phyloP scores from a whole-genome alignment of 92 coral and sea anemone genomes.

The Actinostola sp. region DNA sequence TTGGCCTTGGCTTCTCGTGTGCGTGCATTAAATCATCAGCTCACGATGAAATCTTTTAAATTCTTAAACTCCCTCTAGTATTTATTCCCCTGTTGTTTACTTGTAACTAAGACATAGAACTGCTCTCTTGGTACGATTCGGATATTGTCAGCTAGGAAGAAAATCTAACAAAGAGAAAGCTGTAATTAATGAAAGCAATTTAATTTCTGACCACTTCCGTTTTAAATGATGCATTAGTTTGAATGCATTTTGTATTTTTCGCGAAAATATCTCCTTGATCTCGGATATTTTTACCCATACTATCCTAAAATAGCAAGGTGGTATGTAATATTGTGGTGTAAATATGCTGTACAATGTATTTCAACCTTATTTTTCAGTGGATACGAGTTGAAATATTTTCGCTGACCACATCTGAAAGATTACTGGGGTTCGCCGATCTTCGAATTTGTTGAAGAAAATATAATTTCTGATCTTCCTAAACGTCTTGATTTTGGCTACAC shows the following conservation, averaged over 20 bases:
- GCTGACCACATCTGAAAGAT: constrained; percentile 5
- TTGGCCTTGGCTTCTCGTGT: not conserved
- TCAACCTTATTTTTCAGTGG: not conserved
- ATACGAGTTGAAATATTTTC: not conserved
- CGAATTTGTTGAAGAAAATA: not conserved
- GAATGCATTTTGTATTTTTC: constrained; percentile 4
- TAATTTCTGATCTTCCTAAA: not conserved
- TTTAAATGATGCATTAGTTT: constrained; percentile 7
- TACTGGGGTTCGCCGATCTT: not conserved
- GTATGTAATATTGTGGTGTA: not conserved
- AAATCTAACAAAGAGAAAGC: constrained; percentile 5
- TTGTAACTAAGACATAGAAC: constrained; percentile 10
- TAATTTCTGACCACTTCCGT: constrained; percentile 33
- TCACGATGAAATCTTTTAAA: not conserved
- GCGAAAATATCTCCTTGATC: not conserved
- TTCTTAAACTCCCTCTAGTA: not conserved
- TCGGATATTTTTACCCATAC: not conserved
- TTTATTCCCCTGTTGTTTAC: not conserved
- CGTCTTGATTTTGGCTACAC: too few relatives aligned
- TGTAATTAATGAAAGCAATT: constrained; percentile 17
- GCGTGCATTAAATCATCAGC: not conserved
- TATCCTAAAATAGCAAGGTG: not conserved
- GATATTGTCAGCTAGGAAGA: not conserved
- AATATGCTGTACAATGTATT: not conserved
- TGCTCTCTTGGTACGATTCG: not conserved